phyloP scores from a whole-genome alignment of 2,888 invertebrate species.

The Pseudococcus viburni region DNA sequence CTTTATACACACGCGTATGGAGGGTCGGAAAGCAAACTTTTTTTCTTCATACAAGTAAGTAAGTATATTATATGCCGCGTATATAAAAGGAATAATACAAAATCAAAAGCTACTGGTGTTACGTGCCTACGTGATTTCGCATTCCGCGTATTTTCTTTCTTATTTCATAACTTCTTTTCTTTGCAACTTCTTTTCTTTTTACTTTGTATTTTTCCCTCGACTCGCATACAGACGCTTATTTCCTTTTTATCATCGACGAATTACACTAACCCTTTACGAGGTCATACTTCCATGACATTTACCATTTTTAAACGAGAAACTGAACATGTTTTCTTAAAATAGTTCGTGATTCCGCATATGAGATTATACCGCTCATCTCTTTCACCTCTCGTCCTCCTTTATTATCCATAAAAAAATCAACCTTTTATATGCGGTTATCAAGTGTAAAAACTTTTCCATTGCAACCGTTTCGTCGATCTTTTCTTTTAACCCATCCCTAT shows the following conservation, averaged over 20 bases:
- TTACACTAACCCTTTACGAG: conserved; percentile 48
- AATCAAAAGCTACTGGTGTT: conserved; percentile 52
- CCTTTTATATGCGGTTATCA: conserved; percentile 51
- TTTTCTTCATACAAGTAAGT: background rate
- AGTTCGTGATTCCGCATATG: conserved; percentile 57
- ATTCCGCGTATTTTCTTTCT: conserved; percentile 51
- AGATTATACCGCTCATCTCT: conserved; percentile 33
- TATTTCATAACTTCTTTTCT: conserved; percentile 52
- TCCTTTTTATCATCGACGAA: conserved; percentile 54
- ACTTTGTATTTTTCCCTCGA: conserved; percentile 52
- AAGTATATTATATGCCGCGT: conserved; percentile 45
- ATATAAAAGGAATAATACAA: conserved; percentile 52
- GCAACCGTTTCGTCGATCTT: background rate
- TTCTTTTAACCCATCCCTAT: background rate
- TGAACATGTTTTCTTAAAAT: conserved; percentile 55
- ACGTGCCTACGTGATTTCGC: conserved; percentile 57
- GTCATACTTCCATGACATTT: conserved; percentile 51
- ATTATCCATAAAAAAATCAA: conserved; percentile 40
- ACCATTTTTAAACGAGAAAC: conserved; percentile 54
- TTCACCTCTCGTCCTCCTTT: conserved; percentile 29
- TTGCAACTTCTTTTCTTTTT: conserved; percentile 38
- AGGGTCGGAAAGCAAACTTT: background rate
- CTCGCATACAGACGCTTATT: conserved; percentile 52
- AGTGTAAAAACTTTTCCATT: conserved; percentile 32
- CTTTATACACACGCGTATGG: conserved; percentile 12